Conservation (phyloP, 2,888 invertebrate genomes). For the Drosophila setosimentum region DNA sequence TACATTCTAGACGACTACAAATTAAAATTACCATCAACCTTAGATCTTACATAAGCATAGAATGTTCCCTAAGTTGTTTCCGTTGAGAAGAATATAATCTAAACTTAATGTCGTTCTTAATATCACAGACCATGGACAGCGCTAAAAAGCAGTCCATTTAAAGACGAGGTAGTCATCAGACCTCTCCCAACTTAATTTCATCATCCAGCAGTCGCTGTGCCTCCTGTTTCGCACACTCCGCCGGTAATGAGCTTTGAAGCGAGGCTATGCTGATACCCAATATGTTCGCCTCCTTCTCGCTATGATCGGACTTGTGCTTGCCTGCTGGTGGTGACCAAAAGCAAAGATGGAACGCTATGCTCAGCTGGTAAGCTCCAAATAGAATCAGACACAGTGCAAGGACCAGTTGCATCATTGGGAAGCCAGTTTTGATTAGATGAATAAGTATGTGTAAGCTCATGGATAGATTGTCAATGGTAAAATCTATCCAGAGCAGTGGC, state of each 20-base stretch:
- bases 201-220: constrained; percentile 55
- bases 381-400: constrained; percentile 85
- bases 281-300: constrained; percentile 38
- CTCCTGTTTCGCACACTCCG: constrained; percentile 40
- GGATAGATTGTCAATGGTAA: constrained; percentile 86
- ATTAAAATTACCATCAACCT: constrained; percentile 61
- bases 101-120: constrained; percentile 64
- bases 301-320: constrained; percentile 24
- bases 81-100: constrained; percentile 68
- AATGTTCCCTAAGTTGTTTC: constrained; percentile 78
- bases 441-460: constrained; percentile 85
- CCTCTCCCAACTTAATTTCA: constrained; percentile 30
- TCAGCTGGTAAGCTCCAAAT: constrained; percentile 85
- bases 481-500: constrained; percentile 90
- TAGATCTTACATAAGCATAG: constrained; percentile 65
- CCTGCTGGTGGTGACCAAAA: constrained; percentile 71
- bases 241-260: constrained; percentile 41
- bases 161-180: constrained; percentile 33
- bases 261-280: constrained; percentile 38
- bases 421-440: constrained; percentile 86
- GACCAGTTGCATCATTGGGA: constrained; percentile 86
- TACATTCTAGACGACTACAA: constrained; percentile 54
- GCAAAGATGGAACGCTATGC: constrained; percentile 77
- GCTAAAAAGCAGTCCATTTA: constrained; percentile 15
- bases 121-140: constrained; percentile 60